Evolutionary conservation across 2,888 invertebrate species (phyloP).

Genomic region (Clepsis dumicolana): DNA sequence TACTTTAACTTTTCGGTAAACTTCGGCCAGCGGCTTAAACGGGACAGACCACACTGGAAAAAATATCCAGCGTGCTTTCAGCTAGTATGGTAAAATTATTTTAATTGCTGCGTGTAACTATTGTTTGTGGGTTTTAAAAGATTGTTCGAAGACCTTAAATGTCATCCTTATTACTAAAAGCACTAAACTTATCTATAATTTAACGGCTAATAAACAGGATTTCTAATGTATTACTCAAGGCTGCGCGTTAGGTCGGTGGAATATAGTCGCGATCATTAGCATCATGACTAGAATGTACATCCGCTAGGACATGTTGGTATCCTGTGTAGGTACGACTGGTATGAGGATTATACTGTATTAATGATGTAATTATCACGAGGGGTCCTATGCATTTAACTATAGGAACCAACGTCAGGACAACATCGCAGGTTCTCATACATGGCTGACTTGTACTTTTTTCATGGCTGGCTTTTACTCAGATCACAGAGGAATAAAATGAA

Average conservation of each 20-base stretch:
- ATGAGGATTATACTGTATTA: neutral
- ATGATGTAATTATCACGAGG: too few species aligned
- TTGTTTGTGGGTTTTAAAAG: too few species aligned
- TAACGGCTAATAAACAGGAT: conserved; percentile 17
- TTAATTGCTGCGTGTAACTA: neutral
- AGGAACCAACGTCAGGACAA: too few species aligned
- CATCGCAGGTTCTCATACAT: too few species aligned
- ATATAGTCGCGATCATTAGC: conserved; percentile 1
- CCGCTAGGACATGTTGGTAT: neutral
- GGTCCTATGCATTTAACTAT: too few species aligned
- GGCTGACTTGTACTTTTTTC: too few species aligned
- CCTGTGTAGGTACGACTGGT: neutral
- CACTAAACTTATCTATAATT: conserved; percentile 23
- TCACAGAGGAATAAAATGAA: too few species aligned
- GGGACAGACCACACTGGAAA: conserved; percentile 7
- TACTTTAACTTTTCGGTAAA: conserved; percentile 33
- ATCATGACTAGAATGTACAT: neutral
- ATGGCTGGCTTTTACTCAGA: too few species aligned
- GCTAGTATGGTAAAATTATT: neutral
- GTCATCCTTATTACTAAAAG: conserved; percentile 19
- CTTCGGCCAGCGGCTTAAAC: conserved; percentile 31
- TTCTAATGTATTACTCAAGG: conserved; percentile 17
- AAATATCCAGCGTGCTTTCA: neutral
- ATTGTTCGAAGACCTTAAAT: conserved; percentile 33
- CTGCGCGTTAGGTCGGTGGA: neutral